A percentile compares a stretch with the other conserved stretches of the same genome.
Conservation (phyloP, 2,113 vertebrate genomes). For the Callocephalon fimbriatum region DNA sequence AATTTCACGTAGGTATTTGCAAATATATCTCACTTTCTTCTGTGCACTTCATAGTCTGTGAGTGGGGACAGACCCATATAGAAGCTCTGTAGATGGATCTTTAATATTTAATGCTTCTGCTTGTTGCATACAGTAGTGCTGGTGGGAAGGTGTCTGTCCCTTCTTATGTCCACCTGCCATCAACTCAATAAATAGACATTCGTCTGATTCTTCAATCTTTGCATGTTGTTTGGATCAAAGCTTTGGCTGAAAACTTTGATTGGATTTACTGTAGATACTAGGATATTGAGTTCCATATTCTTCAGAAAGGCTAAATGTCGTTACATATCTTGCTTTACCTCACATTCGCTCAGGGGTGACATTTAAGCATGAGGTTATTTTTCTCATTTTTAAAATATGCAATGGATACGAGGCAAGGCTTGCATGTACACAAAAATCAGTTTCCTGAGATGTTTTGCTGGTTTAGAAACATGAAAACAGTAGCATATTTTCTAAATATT, state of each 20-base stretch:
- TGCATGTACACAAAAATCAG: neutral
- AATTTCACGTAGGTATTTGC: neutral
- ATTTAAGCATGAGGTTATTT: neutral
- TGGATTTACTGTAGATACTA: neutral
- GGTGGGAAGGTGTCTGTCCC: neutral
- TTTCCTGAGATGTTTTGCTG: neutral
- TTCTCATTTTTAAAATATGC: neutral
- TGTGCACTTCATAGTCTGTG: neutral
- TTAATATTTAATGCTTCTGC: neutral
- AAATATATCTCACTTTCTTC: neutral
- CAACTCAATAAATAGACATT: neutral
- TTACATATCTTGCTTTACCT: neutral
- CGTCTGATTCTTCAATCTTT: neutral
- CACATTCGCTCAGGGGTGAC: neutral
- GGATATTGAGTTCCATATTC: neutral
- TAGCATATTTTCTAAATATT: neutral
- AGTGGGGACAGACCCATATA: neutral
- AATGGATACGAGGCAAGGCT: neutral
- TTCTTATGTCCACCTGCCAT: neutral
- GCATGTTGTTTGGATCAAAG: neutral
- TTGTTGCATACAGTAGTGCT: neutral
- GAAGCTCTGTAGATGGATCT: neutral
- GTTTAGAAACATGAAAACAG: neutral
- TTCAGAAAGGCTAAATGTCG: neutral
- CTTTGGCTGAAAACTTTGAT: neutral